Evolutionary conservation across 2,888 invertebrate species (phyloP).

Genomic region (Idaea aversata): DNA sequence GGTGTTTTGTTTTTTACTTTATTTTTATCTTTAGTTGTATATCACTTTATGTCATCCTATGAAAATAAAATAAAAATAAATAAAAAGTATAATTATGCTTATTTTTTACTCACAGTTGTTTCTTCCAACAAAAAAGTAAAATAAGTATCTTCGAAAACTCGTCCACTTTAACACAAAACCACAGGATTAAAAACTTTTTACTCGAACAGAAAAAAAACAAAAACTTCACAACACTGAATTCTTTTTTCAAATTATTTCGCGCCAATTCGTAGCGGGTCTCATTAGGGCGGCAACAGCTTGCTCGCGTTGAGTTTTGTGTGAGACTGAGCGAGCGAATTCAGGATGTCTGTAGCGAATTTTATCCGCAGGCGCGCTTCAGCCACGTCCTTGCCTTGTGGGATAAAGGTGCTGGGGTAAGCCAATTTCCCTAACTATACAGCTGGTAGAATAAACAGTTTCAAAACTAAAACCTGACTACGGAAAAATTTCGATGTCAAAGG

Average conservation of each 20-base stretch:
- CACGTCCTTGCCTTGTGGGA: background rate
- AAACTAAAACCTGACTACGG: too few relatives aligned
- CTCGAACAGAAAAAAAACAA: background rate
- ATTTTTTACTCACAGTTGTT: background rate
- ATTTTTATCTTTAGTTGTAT: too few relatives aligned
- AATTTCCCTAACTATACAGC: background rate
- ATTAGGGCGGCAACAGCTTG: background rate
- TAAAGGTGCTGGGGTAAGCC: background rate
- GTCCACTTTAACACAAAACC: background rate
- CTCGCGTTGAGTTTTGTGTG: background rate
- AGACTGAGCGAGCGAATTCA: background rate
- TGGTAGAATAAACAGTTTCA: background rate
- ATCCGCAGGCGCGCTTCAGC: background rate
- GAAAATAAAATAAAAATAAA: too few relatives aligned
- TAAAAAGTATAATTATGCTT: background rate
- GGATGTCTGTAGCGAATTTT: background rate
- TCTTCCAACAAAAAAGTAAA: background rate
- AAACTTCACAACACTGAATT: background rate
- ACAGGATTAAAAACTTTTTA: background rate
- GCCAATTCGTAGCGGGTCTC: background rate
- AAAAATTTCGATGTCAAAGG: too few relatives aligned
- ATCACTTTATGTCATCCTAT: too few relatives aligned
- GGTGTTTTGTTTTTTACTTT: too few relatives aligned
- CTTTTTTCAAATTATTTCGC: background rate
- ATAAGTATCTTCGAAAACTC: background rate